Base-by-base conservation (phyloP, 2,797 vertebrate species). In the Macropus fuliginosus region DNA sequence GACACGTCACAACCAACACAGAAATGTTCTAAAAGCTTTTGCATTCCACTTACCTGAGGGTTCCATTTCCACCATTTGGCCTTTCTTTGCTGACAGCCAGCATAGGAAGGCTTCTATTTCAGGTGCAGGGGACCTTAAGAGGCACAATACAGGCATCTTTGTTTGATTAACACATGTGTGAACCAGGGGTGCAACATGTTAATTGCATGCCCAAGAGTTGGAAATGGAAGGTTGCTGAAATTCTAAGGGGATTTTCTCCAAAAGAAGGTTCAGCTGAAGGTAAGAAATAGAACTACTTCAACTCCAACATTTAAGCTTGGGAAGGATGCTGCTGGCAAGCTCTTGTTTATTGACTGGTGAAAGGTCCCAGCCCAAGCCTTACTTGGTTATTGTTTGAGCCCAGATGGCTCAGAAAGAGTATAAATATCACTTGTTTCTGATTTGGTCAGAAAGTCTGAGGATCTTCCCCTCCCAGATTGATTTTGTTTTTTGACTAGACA, bases 1-100 rank as follows among this genome's bases (percentile, higher is more conserved):
- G 62, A 52, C 24, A 8, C 29, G 56, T 52, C 52, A 52, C 2
- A 50, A 66, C 91, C 56, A 74, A 62, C n/a, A 94, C 0, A 91
- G 93, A 31, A 90, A 93, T 93, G 92, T 90, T 90, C 12, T 52
- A 92, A 91, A 59, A 27, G 54, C 91, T 90, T 93, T 96, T 93
- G 81, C 21, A 91, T 93, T 66, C 54, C 91, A 93, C 66, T 46
- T 93, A 91, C 29, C 52, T 28, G 11, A 52, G 90, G 90, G 50
- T 29, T 52, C 52, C 4, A 34, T 54, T 91, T 12, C 34, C 12
- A 29, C 27, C 8, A 54, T 54, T 50, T 54, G 46, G 46, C 89
- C 89, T 90, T 52, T 28, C 27, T 90, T 52, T 50, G 50, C 50
- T 52, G 90, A 29, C 50, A 54, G 28, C 4, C 89, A 52, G 90